A percentile compares a stretch with the other conserved stretches of the same genome.
Conservation (phyloP, 2,113 vertebrate genomes). For the Rhineura floridana region DNA sequence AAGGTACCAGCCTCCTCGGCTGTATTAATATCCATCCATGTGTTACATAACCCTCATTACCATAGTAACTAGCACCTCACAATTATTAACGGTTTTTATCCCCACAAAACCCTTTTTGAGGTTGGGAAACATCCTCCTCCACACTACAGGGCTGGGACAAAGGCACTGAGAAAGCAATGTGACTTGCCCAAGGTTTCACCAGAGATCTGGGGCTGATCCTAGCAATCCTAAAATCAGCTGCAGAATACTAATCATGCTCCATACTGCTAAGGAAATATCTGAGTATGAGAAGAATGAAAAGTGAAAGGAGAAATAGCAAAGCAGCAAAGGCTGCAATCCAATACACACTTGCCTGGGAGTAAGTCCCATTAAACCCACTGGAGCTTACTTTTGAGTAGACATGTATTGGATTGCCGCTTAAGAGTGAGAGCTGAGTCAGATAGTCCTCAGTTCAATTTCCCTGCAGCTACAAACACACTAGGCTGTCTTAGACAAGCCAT, state of each 20-base stretch:
- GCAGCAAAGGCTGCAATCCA: neutral
- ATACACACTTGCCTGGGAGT: no score
- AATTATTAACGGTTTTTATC: constrained; percentile 28
- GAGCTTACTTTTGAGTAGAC: no score
- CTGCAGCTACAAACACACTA: neutral
- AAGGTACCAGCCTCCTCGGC: neutral
- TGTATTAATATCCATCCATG: constrained; percentile 23
- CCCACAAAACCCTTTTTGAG: constrained; percentile 5
- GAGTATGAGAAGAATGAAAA: neutral
- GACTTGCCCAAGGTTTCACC: neutral
- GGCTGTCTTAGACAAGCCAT: no score
- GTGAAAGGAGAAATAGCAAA: neutral
- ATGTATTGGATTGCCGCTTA: no score
- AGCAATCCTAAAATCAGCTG: neutral
- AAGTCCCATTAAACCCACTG: no score
- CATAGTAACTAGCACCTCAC: constrained; percentile 39
- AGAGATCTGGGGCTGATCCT: neutral
- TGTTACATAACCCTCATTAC: constrained; percentile 32
- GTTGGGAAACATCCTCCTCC: constrained; percentile 13
- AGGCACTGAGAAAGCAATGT: constrained; percentile 3
- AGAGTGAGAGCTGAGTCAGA: no score
- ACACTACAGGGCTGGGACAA: neutral
- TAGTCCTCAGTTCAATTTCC: neutral
- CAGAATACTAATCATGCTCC: neutral
- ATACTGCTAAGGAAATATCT: neutral